Evolutionary conservation across 2,113 vertebrate genomes (phyloP).

Genomic region (Solea solea): DNA sequence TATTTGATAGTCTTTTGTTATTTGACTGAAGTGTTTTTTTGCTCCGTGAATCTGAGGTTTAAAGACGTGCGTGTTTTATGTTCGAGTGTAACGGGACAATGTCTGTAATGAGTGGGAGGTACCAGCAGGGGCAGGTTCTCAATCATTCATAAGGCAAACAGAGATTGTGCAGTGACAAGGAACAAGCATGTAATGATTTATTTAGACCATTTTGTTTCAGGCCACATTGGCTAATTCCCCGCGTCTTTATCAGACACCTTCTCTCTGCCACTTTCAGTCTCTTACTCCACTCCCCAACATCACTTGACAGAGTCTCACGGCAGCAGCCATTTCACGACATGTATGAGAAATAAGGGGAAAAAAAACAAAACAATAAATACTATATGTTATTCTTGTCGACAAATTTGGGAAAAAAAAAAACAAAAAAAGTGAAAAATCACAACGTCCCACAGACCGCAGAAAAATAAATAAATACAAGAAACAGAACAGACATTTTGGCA

Average conservation of each 20-base stretch:
- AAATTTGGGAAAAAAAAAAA: neutral
- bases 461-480: neutral
- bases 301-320: neutral
- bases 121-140: constrained; percentile 80
- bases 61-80: constrained; percentile 10
- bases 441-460: neutral
- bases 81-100: constrained; percentile 22
- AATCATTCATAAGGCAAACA: constrained; percentile 91
- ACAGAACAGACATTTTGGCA: constrained; percentile 1
- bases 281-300: too few relatives aligned
- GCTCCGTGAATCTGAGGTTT: neutral
- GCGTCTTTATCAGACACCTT: constrained; percentile 13
- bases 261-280: neutral
- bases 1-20: constrained; percentile 9
- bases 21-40: neutral
- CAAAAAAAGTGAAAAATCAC: neutral
- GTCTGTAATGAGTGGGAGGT: constrained; percentile 74
- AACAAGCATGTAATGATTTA: constrained; percentile 87
- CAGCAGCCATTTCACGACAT: neutral
- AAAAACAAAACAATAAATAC: constrained; percentile 1
- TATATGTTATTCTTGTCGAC: neutral
- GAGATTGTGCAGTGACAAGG: constrained; percentile 74
- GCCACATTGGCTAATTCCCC: constrained; percentile 61
- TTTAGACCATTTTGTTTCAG: constrained; percentile 81
- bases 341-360: neutral